Evolutionary conservation across 2,888 invertebrate genomes (phyloP).

Genomic region (Xiphydria camelus): DNA sequence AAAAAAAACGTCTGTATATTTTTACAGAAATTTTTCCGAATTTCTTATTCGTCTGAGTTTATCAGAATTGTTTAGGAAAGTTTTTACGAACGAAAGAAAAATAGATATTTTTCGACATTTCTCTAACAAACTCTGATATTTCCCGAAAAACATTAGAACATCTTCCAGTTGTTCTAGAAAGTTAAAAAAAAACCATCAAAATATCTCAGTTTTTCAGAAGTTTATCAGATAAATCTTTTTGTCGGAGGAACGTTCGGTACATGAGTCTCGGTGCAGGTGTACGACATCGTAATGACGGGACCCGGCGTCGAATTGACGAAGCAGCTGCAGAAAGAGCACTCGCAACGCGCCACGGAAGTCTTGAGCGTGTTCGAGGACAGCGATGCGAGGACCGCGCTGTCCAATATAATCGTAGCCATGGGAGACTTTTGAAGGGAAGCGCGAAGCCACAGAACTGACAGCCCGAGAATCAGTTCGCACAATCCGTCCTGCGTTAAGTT

Average conservation of each 20-base stretch:
- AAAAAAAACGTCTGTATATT: too few species aligned
- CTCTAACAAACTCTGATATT: neutral
- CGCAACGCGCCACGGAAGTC: conserved; percentile 73
- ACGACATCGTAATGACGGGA: conserved; percentile 67
- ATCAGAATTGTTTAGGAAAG: too few species aligned
- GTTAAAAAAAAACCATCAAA: too few species aligned
- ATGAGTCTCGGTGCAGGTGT: conserved; percentile 56
- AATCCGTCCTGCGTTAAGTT: conserved; percentile 33
- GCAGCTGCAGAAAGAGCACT: conserved; percentile 75
- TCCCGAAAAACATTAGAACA: too few species aligned
- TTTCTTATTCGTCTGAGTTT: too few species aligned
- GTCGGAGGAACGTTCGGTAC: neutral
- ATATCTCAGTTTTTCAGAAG: too few species aligned
- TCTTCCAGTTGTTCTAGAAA: too few species aligned
- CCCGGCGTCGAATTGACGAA: conserved; percentile 76
- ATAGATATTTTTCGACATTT: too few species aligned
- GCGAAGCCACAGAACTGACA: conserved; percentile 5
- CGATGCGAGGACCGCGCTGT: conserved; percentile 82
- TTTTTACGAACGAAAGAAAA: too few species aligned
- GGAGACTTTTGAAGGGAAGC: conserved; percentile 64
- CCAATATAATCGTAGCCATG: conserved; percentile 86
- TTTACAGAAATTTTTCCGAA: too few species aligned
- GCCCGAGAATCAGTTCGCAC: conserved; percentile 32
- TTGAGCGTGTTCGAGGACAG: conserved; percentile 76
- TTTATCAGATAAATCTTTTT: neutral